Base-by-base conservation (phyloP, 2,113 vertebrate genomes). In the Callocephalon fimbriatum region DNA sequence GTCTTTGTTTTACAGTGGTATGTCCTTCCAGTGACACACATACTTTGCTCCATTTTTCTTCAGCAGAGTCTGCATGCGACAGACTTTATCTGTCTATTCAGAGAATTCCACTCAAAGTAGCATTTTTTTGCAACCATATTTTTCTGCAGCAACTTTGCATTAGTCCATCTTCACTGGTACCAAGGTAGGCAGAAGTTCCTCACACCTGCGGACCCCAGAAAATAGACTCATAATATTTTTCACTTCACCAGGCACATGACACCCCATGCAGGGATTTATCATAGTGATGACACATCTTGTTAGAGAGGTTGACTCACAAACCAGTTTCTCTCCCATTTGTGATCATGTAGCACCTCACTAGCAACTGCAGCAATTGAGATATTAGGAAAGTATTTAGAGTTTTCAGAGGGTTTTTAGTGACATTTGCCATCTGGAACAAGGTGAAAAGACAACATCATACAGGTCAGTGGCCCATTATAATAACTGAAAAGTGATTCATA, bases 201-300 rank as follows among this genome's bases (percentile, higher is more conserved):
- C 13, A 38, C 48, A 92, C 59, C n/a, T 95, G 71, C 9, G 45
- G 56, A 71, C 44, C 15, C 22, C 50, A 86, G 54, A 71, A 92
- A 93, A 91, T 58, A 73, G 37, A 77, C 86, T 86, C 21, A 62
- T 88, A 90, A 31, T 95, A 76, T 88, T 93, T 92, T 92, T 90
- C 67, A 73, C n/a, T 95, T 93, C 75, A 76, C 27, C 86, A 44
- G 72, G 65, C 67, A 90, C 42, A 66, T 62, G 63, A 86, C 31
- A 90, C 31, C 37, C 15, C 58, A 48, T 86, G 32, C 45, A 88
- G 40, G 32, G 54, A 83, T 93, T 88, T 76, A 86, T 86, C 58
- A 90, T 19, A 53, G 32, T 70, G 78, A 83, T 86, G 71, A 76
- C 74, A 81, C 50, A 51, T 71, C 35, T 88, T 90, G 78, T 82